These are phyloP conservation scores for Listronotus bonariensis DNA, from an alignment of 1,140 invertebrate genomes.

Conservation along the genomic window DNA sequence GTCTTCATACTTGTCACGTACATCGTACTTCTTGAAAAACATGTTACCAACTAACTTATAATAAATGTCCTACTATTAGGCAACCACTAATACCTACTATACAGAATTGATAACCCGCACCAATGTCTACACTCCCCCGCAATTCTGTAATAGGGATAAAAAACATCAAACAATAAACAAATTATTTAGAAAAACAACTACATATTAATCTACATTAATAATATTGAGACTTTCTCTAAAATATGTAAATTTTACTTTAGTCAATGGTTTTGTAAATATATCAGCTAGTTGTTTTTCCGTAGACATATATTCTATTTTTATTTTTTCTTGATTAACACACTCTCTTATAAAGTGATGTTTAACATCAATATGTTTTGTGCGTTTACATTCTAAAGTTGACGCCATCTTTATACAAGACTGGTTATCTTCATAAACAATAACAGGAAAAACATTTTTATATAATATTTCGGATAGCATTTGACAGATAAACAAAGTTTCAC, in stretches of 20 bases:
- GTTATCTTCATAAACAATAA: slow-evolving; percentile 17
- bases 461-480: slow-evolving; percentile 45
- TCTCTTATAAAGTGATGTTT: slow-evolving; percentile 48
- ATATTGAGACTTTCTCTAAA: slow-evolving; percentile 6
- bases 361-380: slow-evolving; percentile 51
- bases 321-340: not conserved
- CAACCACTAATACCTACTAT: too few species aligned
- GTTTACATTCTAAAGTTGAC: slow-evolving; percentile 12
- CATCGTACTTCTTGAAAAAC: too few species aligned
- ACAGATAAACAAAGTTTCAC: slow-evolving; percentile 48
- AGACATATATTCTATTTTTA: slow-evolving; percentile 24
- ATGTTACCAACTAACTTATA: too few species aligned
- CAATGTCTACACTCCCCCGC: too few species aligned
- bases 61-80: too few species aligned
- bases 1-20: too few species aligned
- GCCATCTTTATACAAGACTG: slow-evolving; percentile 14
- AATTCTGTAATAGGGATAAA: too few species aligned
- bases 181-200: too few species aligned
- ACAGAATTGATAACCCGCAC: too few species aligned
- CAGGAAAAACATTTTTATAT: slow-evolving; percentile 36
- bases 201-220: not conserved
- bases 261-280: slow-evolving; percentile 37
- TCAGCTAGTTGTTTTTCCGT: slow-evolving; percentile 32
- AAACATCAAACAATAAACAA: too few species aligned
- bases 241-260: slow-evolving; percentile 5